Percentiles rank a stretch among this genome's conserved stretches.
Conservation (phyloP, 2,113 vertebrate species). For the Ceyx melanurus region DNA sequence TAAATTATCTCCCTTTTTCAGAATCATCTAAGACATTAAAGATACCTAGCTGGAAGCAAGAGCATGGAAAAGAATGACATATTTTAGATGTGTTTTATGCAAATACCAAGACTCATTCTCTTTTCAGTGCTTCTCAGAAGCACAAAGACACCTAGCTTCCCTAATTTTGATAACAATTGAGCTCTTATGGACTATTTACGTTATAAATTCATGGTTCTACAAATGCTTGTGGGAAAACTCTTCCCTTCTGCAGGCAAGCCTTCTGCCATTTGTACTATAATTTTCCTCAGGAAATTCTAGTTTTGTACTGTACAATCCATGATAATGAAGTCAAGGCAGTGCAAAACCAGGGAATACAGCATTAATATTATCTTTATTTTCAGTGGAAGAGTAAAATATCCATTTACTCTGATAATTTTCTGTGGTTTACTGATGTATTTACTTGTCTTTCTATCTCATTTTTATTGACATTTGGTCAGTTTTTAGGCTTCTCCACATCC, state of each 20-base stretch:
- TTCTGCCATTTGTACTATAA: background rate
- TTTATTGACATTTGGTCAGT: background rate
- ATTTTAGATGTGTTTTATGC: background rate
- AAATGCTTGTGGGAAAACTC: background rate
- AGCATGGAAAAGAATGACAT: background rate
- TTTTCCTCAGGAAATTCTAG: background rate
- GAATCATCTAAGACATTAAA: slow-evolving; percentile 7
- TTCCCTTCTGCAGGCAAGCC: background rate
- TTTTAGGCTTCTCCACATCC: background rate
- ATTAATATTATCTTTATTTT: background rate
- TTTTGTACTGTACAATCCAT: background rate
- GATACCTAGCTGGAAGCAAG: background rate
- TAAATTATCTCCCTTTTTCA: background rate
- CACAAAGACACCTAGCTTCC: background rate
- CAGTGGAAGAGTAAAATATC: background rate
- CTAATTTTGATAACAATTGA: background rate
- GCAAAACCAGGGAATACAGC: background rate
- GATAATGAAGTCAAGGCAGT: background rate
- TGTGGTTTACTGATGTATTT: background rate
- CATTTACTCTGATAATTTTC: background rate
- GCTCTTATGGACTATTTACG: background rate
- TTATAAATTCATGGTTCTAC: background rate
- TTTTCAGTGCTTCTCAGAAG: background rate
- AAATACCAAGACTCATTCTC: background rate
- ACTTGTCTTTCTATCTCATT: background rate